These are phyloP conservation scores for Prenolepis imparis DNA, from an alignment of 2,888 invertebrate genomes.

Conservation along the genomic window DNA sequence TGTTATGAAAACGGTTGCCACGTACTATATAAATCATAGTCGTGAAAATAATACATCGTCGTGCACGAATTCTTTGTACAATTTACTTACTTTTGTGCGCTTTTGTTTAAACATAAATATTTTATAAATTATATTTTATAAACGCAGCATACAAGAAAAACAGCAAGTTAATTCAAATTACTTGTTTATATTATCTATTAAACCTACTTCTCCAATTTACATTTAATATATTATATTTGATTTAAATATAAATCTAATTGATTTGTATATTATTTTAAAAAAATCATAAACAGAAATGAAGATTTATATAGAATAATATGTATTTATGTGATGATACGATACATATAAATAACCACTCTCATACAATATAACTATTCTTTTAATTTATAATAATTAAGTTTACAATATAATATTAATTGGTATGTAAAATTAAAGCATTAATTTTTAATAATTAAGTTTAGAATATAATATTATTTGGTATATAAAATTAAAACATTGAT, in stretches of 20 bases:
- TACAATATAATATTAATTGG: not conserved
- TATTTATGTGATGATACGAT: not conserved
- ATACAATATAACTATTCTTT: constrained; percentile 1
- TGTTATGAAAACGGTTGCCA: constrained; percentile 2
- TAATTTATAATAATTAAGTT: constrained; percentile 16
- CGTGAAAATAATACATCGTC: constrained; percentile 2
- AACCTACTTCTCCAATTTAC: not conserved
- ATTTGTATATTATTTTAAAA: not conserved
- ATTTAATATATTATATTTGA: not conserved
- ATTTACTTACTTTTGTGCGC: not conserved
- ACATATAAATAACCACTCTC: not conserved
- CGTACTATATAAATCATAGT: not conserved
- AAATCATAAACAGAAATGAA: not conserved
- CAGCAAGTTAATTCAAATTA: not conserved
- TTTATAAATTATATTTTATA: not conserved
- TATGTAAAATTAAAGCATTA: not conserved
- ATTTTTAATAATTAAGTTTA: constrained; percentile 2
- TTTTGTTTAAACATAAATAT: not conserved
- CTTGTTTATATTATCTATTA: not conserved
- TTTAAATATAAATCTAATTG: not conserved
- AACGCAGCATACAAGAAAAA: not conserved
- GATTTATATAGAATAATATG: not conserved
- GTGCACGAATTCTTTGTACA: not conserved
- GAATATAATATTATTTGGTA: not conserved
- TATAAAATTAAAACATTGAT: not conserved